phyloP scores from a whole-genome alignment of 2,797 vertebrate species.

The Danio albolineatus region DNA sequence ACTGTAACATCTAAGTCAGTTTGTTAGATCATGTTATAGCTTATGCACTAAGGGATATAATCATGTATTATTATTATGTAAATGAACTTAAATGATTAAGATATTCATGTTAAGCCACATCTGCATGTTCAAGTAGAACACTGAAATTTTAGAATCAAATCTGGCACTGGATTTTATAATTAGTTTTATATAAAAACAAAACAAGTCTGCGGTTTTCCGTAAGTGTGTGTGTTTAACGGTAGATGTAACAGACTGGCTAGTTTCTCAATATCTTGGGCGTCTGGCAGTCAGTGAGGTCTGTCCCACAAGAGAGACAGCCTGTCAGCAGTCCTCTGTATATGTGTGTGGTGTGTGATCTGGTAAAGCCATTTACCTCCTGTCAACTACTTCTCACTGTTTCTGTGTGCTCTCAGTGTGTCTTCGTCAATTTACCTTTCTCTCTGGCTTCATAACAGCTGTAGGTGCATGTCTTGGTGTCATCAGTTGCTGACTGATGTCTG shows the following conservation, averaged over 20 bases:
- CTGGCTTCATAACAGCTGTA: background rate
- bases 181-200: constrained; percentile 6
- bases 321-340: constrained; percentile 65
- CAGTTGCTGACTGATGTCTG: constrained; percentile 32
- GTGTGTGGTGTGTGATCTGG: constrained; percentile 7
- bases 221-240: constrained; percentile 8
- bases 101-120: background rate
- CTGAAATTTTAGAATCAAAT: constrained; percentile 20
- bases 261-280: constrained; percentile 13
- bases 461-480: constrained; percentile 16
- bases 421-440: background rate
- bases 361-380: constrained; percentile 28
- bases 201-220: constrained; percentile 1
- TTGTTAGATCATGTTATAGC: background rate
- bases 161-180: background rate
- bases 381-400: constrained; percentile 32
- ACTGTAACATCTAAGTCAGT: background rate
- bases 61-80: background rate
- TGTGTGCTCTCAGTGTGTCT: constrained; percentile 3
- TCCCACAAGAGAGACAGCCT: constrained; percentile 65
- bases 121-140: background rate
- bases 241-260: constrained; percentile 2
- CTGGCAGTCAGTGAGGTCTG: constrained; percentile 56
- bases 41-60: background rate
- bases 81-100: too few relatives aligned